Base-by-base conservation (phyloP, 2,888 invertebrate species). In the Agonopterix subpropinquella region DNA sequence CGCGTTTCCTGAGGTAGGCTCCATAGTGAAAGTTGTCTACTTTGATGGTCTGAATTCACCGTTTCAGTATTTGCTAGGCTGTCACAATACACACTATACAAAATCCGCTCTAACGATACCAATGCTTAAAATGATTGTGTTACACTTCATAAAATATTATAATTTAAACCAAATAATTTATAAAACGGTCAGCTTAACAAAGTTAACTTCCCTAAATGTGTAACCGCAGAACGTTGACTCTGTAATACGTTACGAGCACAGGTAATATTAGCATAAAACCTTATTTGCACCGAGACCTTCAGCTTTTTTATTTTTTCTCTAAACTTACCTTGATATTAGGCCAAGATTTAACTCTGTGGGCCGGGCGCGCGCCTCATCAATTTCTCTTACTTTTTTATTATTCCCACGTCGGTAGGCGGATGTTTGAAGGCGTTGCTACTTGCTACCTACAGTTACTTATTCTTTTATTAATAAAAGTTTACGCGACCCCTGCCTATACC, bases 381-480 rank as follows among this genome's bases (percentile, higher is more conserved):
- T 80, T 79, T 73, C 67, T 69, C 65, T 74, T 74, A 76, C 70
- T 67, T 77, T 56, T 63, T 77, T 79, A 78, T 79, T 77, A 80
- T 67, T 69, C 67, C 73, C 71, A 58, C 67, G 73, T 65, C 61
- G 64, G 61, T 61, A 54, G 62, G 65, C 65, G 64, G 70, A 73
- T 74, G 68, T 73, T 77, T 69, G 67, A 67, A 65, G 67, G 65
- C 67, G 68, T 78, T 76, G 66, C 65, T 63, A 51, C 53, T 78
- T 76, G 66, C 65, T 28, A 65, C 62, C 61, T 65, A 59, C 72
- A 67, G 70, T 75, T 73, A 70, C 74, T 80, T 77, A 74, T 76
- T 75, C 69, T 77, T 81, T 82, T 80, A 81, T 80, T 82, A 82
- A 78, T 78, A 80, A 80, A 80, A 79, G 70, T 80, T 79, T 73